Evolutionary conservation across 1,140 invertebrate genomes (phyloP).

Genomic region (Copidosoma floridanum): DNA sequence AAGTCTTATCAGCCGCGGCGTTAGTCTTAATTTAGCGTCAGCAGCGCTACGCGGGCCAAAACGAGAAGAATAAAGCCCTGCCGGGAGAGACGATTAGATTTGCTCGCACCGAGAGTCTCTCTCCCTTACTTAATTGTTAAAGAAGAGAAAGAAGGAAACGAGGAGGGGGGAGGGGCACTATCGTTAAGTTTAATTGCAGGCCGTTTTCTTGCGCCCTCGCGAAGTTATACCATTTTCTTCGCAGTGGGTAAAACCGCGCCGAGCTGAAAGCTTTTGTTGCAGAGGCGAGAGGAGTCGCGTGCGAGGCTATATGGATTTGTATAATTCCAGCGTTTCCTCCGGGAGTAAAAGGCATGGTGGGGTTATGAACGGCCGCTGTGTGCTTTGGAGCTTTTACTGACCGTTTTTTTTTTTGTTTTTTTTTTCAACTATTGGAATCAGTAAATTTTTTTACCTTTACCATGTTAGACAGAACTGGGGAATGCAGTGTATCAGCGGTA

Average conservation of each 20-base stretch:
- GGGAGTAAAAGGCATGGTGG: too few species aligned
- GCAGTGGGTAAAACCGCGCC: too few species aligned
- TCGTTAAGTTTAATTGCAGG: constrained; percentile 29
- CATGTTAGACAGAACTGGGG: too few species aligned
- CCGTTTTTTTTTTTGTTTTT: too few species aligned
- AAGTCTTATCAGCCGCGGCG: background rate
- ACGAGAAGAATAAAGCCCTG: background rate
- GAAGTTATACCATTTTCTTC: constrained; percentile 28
- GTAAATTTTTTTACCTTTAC: too few species aligned
- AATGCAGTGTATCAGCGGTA: too few species aligned
- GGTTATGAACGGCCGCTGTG: too few species aligned
- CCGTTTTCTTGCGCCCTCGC: background rate
- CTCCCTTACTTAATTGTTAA: constrained; percentile 30
- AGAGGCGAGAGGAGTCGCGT: background rate
- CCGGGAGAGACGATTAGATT: constrained; percentile 4
- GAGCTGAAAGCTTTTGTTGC: too few species aligned
- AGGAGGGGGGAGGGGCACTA: background rate
- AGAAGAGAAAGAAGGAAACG: constrained; percentile 12
- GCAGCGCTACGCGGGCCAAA: background rate
- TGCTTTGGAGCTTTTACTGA: too few species aligned
- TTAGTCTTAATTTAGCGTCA: constrained; percentile 12
- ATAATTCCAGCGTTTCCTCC: constrained; percentile 6
- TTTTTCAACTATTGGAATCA: too few species aligned
- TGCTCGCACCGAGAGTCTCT: background rate
- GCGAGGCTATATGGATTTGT: background rate